These are phyloP conservation scores for Jaculus jaculus DNA, from an alignment of 2,113 vertebrate species.

Conservation along the genomic window DNA sequence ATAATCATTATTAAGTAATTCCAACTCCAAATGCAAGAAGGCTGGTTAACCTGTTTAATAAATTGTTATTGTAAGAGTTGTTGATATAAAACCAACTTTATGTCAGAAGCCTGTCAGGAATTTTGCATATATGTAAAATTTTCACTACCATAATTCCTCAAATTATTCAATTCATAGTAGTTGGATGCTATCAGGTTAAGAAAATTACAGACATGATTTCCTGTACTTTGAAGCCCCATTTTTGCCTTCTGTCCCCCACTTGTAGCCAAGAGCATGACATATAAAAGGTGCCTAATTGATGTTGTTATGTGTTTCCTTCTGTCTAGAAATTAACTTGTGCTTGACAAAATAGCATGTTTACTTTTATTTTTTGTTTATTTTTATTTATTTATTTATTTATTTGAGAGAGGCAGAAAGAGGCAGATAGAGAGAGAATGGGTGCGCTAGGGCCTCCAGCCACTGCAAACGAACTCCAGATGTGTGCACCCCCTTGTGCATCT, in stretches of 20 bases:
- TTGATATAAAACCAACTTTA: background rate
- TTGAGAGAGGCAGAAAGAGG: too few relatives aligned
- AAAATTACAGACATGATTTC: constrained; percentile 29
- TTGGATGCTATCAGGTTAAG: constrained; percentile 42
- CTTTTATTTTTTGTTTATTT: too few relatives aligned
- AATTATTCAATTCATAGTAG: background rate
- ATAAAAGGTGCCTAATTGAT: background rate
- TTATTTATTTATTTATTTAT: too few relatives aligned
- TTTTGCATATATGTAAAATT: constrained; percentile 42
- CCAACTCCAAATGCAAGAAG: constrained; percentile 42
- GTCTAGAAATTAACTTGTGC: constrained; percentile 37
- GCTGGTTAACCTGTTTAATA: constrained; percentile 2
- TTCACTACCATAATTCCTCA: constrained; percentile 50
- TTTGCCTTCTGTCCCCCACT: background rate
- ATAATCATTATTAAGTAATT: constrained; percentile 44
- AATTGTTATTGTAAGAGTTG: constrained; percentile 20
- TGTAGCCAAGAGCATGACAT: constrained; percentile 10
- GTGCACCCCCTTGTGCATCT: too few relatives aligned
- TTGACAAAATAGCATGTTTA: constrained; percentile 40
- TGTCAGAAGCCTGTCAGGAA: constrained; percentile 45
- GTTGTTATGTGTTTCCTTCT: constrained; percentile 10
- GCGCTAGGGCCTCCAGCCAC: too few relatives aligned
- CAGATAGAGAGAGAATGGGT: too few relatives aligned
- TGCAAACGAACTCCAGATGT: too few relatives aligned
- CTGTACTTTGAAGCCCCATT: constrained; percentile 4